These are phyloP conservation scores for Oedothorax gibbosus DNA, from an alignment of 1,140 invertebrate species.

Conservation along the genomic window DNA sequence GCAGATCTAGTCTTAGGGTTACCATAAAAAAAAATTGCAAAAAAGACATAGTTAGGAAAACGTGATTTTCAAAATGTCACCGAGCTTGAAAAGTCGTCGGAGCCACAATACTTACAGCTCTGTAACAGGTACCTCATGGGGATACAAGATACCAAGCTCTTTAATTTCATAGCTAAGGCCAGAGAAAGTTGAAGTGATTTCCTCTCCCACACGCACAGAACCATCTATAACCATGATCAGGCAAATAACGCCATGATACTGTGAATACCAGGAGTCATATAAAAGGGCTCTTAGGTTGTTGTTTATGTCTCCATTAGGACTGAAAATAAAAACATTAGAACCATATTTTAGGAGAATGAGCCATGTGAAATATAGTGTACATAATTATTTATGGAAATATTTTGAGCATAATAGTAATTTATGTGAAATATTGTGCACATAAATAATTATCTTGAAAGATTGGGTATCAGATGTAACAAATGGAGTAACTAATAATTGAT, in stretches of 20 bases:
- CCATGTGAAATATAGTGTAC: no score
- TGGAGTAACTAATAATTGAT: no score
- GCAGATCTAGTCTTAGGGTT: no score
- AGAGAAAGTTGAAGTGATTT: slow-evolving; percentile 76
- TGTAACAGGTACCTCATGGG: slow-evolving; percentile 78
- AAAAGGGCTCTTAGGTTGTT: slow-evolving; percentile 82
- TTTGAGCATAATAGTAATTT: no score
- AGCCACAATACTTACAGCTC: slow-evolving; percentile 74
- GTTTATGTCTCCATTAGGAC: slow-evolving; percentile 73
- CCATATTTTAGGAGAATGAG: no score
- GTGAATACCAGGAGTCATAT: slow-evolving; percentile 96
- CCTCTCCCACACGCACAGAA: slow-evolving; percentile 76
- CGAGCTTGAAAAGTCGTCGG: neutral
- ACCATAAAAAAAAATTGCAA: no score
- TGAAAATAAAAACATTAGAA: slow-evolving; percentile 65
- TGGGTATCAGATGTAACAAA: no score
- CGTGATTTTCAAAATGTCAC: no score
- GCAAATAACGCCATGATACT: slow-evolving; percentile 85
- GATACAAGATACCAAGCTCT: slow-evolving; percentile 83
- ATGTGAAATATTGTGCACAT: no score
- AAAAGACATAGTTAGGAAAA: no score
- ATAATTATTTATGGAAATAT: no score
- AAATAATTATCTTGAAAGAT: no score
- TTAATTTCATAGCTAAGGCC: slow-evolving; percentile 83
- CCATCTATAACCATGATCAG: slow-evolving; percentile 85